Percentiles rank a stretch among this genome's conserved stretches.
These are phyloP conservation scores for Catharus ustulatus DNA, from an alignment of 2,797 vertebrate species.

Conservation along the genomic window DNA sequence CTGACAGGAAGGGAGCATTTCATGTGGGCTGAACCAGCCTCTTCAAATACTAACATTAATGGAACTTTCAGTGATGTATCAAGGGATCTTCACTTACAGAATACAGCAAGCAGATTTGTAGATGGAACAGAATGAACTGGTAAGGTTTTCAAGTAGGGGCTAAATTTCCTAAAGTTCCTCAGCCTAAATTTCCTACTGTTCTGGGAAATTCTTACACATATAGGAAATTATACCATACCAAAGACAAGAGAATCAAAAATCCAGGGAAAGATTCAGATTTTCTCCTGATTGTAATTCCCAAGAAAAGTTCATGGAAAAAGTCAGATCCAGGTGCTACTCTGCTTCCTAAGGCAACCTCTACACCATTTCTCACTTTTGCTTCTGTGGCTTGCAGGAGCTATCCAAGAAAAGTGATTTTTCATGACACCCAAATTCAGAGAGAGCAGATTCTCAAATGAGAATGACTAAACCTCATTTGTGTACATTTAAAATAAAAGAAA, in stretches of 20 bases:
- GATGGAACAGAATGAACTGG: background rate
- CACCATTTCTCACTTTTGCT: background rate
- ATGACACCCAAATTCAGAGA: background rate
- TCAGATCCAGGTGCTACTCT: background rate
- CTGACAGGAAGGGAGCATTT: background rate
- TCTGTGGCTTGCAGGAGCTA: background rate
- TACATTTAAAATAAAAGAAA: background rate
- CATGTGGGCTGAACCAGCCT: background rate
- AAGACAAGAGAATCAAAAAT: background rate
- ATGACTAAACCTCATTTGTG: background rate
- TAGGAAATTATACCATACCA: background rate
- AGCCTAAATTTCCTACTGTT: background rate
- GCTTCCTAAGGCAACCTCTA: background rate
- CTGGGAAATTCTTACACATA: background rate
- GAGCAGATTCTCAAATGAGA: background rate
- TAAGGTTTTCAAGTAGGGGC: background rate
- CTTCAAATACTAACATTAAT: background rate
- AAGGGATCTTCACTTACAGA: background rate
- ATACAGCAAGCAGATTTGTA: background rate
- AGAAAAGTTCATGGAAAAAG: background rate
- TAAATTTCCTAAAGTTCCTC: background rate
- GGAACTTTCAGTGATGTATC: background rate
- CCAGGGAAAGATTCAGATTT: background rate
- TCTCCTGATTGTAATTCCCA: background rate
- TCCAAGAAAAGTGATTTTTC: background rate